Conservation (phyloP, 2,113 vertebrate species). For the Mirounga angustirostris region DNA sequence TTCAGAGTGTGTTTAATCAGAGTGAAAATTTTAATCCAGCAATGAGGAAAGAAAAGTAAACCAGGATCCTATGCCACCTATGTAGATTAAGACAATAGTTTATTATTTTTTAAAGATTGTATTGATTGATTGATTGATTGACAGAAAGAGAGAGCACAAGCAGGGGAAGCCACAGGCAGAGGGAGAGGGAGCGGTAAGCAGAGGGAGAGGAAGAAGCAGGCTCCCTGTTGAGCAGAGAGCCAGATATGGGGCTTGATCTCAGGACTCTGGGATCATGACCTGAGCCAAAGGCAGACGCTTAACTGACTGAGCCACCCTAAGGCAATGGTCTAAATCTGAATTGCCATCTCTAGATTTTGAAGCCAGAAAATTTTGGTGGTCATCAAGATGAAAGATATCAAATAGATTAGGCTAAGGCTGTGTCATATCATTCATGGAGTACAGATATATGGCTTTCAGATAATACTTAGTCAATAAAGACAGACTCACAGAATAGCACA, state of each 20-base stretch:
- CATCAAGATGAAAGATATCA: background rate
- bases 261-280: background rate
- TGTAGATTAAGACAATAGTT: background rate
- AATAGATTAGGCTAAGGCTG: background rate
- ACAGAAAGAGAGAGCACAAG: background rate
- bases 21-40: background rate
- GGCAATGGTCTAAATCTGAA: background rate
- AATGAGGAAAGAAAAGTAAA: background rate
- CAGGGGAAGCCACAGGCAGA: background rate
- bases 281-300: background rate
- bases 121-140: background rate
- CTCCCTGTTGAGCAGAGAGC: background rate
- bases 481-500: background rate
- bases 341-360: background rate
- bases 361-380: background rate
- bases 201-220: background rate
- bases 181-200: too few species aligned
- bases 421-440: background rate
- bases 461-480: constrained; percentile 31
- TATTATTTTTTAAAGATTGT: background rate
- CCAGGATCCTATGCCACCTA: background rate
- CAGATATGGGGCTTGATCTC: background rate
- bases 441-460: background rate
- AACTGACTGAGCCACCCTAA: background rate
- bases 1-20: background rate